Evolutionary conservation across 1,140 invertebrate species (phyloP), one percentile per base, ranked within the genome.

Genomic region (Saccostrea glomerata): DNA sequence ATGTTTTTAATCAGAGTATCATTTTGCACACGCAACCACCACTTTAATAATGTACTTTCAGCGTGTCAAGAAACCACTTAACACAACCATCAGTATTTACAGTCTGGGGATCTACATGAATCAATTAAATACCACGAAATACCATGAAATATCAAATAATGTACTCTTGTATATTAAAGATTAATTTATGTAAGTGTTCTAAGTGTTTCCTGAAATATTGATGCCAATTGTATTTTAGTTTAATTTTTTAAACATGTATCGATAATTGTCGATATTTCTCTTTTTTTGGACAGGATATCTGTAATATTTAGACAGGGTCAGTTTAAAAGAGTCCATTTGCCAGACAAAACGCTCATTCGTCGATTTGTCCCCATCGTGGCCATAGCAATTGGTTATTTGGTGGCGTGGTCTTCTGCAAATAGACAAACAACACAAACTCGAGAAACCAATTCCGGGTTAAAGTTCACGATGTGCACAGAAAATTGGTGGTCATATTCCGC

Each of bases 231-330:
- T 6, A 6, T 47, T 3, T 47, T 6, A 63, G 15, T 63, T 4
- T 17, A 23, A 63, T n/a, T 63, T 6, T 63, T 17, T 13, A 63
- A 63, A n/a, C 60, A 23, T 17, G 60, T 23, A 63, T 6, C 7
- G 60, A 0, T 23, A n/a, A 6, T 17, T 23, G 15, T 63, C 60
- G 15, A 17, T 17, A 63, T 63, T 63, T 63, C 20, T 63, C 83
- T 90, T 89, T 88, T 90, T 85, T 90, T 87, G 95, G 95, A 4
- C 94, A 98, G 98, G 92, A 98, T 99, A 54, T 98, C 98, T 0
- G 95, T 98, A 73, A 98, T 98, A 20, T 98, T 98, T 95, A 96
- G 98, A 66, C 98, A 98, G 0, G 98, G 98, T 94, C 98, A 97
- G 47, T 97, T 98, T 0, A 98, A 98, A 91, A 98, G 98, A 94